Base-by-base conservation (phyloP, 2,113 vertebrate species). In the Galeopterus variegatus region DNA sequence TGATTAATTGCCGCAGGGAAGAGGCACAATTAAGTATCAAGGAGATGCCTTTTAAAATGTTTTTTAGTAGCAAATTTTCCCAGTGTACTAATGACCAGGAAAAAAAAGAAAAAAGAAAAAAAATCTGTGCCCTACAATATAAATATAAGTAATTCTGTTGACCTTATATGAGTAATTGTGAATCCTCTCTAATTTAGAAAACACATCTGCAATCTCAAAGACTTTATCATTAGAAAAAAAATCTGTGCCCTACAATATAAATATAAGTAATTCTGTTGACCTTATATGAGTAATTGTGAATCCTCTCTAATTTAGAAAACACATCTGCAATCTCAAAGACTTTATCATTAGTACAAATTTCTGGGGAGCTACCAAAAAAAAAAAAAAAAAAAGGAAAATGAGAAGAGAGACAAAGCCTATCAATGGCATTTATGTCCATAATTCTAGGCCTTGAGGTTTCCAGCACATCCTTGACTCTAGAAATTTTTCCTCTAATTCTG, bases 171-270 rank as follows among this genome's bases (percentile, higher is more conserved):
- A 88, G 67, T 73, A 41, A 90, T 12, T 26, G 12, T 8, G 26
- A 67, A 77, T 75, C 45, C 18, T n/a, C 19, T 76, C 17, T 85
- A 69, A 77, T 93, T 76, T 81, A 70, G 56, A 45, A 88, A 72
- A 93, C 54, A 81, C 73, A 77, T 64, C 15, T 82, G 62, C n/a
- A 60, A 48, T 77, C 67, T 83, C 58, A 56, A 92, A 64, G 76
- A 83, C 64, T 58, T n/a, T n/a, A n/a, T n/a, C n/a, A n/a, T n/a
- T n/a, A 62, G 31, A n/a, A 82, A 80, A 52, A 67, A 83, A 69
- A 19, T 54, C 19, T 50, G 23, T 52, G 79, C 11, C 23, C n/a
- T 75, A 11, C 21, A 65, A 80, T 72, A 48, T 82, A 83, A 60
- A 88, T 84, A 23, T 58, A 65, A 31, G 26, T 52, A 28, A 91